phyloP scores from a whole-genome alignment of 2,888 invertebrate species.

The Hemaris fuciformis region DNA sequence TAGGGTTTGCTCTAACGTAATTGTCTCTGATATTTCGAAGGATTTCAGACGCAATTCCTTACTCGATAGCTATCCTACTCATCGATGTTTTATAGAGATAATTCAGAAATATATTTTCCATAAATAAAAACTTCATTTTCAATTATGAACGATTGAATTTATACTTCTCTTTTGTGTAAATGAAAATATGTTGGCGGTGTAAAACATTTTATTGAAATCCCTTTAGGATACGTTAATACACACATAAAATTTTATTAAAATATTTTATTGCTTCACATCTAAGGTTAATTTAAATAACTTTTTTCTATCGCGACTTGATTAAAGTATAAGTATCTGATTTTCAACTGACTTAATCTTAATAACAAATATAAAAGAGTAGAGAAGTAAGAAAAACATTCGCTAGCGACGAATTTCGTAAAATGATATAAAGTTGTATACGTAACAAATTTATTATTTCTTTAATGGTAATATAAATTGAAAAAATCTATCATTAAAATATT shows the following conservation, averaged over 20 bases:
- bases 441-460: too few relatives aligned
- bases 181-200: not conserved
- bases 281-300: too few relatives aligned
- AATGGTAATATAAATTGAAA: too few relatives aligned
- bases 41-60: not conserved
- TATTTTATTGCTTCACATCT: too few relatives aligned
- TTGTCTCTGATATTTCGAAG: not conserved
- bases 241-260: not conserved
- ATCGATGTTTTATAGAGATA: not conserved
- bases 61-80: not conserved
- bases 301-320: too few relatives aligned
- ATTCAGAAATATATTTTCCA: not conserved
- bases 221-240: not conserved
- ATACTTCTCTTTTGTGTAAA: not conserved
- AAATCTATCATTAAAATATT: too few relatives aligned
- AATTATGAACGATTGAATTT: not conserved
- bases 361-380: not conserved
- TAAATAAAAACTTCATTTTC: not conserved
- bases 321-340: too few relatives aligned
- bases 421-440: too few relatives aligned
- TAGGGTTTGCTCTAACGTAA: not conserved
- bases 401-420: too few relatives aligned
- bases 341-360: not conserved
- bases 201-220: not conserved
- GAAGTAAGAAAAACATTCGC: too few relatives aligned